Base-by-base conservation (phyloP, 2,113 vertebrate genomes). In the Ariopsis seemanni region DNA sequence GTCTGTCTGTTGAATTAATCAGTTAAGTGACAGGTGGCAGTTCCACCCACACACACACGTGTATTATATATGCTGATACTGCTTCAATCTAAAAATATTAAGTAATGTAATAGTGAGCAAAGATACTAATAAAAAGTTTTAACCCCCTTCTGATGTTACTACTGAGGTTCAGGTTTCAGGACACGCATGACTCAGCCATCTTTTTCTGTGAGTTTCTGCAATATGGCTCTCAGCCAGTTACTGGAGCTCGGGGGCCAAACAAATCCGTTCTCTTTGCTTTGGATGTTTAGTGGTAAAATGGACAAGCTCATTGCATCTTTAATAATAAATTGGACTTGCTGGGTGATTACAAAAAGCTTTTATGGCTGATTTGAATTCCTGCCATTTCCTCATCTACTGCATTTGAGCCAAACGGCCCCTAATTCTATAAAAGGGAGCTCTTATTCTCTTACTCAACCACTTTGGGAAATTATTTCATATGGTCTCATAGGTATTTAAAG, bases 51-150 rank as follows among this genome's bases (percentile, higher is more conserved):
- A 55, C 58, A 63, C 42, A 8, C 25, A 69, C 80, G 60, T 80
- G 67, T 67, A 55, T 14, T 48, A 58, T 71, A 86, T 88, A 91
- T 87, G 27, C 14, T 30, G n/a, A 79, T 27, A 17, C 27, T 30
- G 53, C 25, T 30, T 80, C 14, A 58, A 58, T 80, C n/a, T 11
- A 11, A 27, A 80, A 27, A 34, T 80, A 57, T 58, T 30, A 58
- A 30, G 2, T 12, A 2, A 57, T 57, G 14, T 55, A 18, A 79
- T 9, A 30, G 52, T 58, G 7, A 58, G 55, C 18, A 53, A 34
- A 11, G 5, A 4, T 27, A 15, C 15, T 80, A 17, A 80, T 53
- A 58, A 18, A 10, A 9, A 20, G n/a, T 58, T 58, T 58, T 58
- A 77, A 78, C 4, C 75, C 34, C 17, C 18, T 48, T 74, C 30